These are phyloP conservation scores for Parnassius glacialis DNA, from an alignment of 2,888 invertebrate species.

Conservation along the genomic window DNA sequence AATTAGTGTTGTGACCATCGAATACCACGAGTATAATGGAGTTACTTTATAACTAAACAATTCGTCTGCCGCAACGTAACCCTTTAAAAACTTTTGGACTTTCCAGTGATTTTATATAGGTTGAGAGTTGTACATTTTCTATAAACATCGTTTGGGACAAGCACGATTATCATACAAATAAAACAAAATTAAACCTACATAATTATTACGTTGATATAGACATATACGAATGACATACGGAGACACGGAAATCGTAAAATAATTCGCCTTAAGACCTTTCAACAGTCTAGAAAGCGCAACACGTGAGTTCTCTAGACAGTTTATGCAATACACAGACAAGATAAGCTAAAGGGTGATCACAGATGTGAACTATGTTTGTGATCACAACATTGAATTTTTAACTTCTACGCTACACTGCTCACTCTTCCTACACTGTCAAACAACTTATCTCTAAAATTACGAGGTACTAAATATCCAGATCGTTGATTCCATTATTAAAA, in stretches of 20 bases:
- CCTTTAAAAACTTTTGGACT: conserved; percentile 8
- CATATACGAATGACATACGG: no score
- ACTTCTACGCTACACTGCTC: conserved; percentile 25
- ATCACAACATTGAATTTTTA: conserved; percentile 51
- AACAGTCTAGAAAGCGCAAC: conserved; percentile 52
- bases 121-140: neutral
- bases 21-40: no score
- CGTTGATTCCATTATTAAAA: no score
- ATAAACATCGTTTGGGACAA: conserved; percentile 17
- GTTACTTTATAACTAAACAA: conserved; percentile 8
- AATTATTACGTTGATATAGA: conserved; percentile 40
- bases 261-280: conserved; percentile 32
- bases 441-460: no score
- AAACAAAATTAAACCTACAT: conserved; percentile 57
- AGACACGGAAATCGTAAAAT: neutral
- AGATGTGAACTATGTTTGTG: conserved; percentile 61
- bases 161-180: neutral
- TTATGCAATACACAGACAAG: conserved; percentile 58
- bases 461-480: no score
- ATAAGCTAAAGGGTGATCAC: conserved; percentile 57
- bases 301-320: conserved; percentile 46
- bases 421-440: no score
- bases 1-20: no score
- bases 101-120: neutral
- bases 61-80: conserved; percentile 3